Evolutionary conservation across 2,888 invertebrate genomes (phyloP).

Genomic region (Megalurothrips usitatus): DNA sequence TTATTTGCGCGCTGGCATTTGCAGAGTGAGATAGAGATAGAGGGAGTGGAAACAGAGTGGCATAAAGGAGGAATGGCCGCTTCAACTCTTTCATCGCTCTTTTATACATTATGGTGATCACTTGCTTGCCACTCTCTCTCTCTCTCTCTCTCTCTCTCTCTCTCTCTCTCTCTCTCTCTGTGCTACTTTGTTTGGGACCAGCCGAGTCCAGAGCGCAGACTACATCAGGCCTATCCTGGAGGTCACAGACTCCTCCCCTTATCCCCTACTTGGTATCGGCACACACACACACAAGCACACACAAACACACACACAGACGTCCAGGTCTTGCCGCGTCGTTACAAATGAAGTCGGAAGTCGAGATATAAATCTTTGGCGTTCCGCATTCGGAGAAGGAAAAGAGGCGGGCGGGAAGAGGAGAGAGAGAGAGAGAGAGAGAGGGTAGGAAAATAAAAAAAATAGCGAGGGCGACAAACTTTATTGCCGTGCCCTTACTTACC

Average conservation of each 20-base stretch:
- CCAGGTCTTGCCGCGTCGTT: not conserved
- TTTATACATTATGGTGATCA: constrained; percentile 20
- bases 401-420: not conserved
- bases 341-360: constrained; percentile 11
- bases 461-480: not conserved
- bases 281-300: not conserved
- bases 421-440: not conserved
- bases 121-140: constrained; percentile 19
- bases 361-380: not conserved
- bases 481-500: not conserved
- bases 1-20: no score
- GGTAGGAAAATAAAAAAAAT: not conserved
- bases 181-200: not conserved
- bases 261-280: not conserved
- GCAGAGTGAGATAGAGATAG: no score
- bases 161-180: constrained; percentile 15
- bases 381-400: not conserved
- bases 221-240: no score
- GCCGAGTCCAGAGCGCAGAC: no score
- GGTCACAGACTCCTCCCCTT: no score
- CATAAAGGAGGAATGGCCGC: no score
- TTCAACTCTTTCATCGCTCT: no score
- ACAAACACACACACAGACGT: not conserved
- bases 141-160: constrained; percentile 28
- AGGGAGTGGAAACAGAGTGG: no score